Evolutionary conservation across 2,797 vertebrate genomes (phyloP), one percentile per base, ranked within the genome.

Genomic region (Pogonophryne albipinna): DNA sequence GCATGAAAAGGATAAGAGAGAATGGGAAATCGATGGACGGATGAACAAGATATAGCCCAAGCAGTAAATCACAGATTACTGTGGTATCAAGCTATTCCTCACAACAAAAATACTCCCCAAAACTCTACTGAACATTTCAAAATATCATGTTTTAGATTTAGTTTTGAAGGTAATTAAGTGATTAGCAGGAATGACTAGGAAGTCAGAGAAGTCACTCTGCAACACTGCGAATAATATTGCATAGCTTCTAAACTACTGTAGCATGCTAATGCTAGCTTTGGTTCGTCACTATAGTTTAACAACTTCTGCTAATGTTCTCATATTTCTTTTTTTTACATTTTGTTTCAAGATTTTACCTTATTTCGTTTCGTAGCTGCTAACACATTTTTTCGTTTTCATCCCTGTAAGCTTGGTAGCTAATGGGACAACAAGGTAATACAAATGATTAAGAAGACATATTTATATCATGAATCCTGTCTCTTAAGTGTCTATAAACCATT

Each of bases 11-110:
- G 68, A 82, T 69, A 47, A 76, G 44, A 4, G 38, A 69, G 59
- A 72, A 65, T 46, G 67, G 52, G 75, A 84, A 87, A 74, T 85
- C 71, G 4, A 89, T 80, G 56, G 49, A 42, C 31, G 61, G 67
- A 75, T 69, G 67, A 77, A 72, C 42, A 73, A 59, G 53, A 81
- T 69, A 53, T n/a, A 62, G 64, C 23, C 45, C 14, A 1, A 56
- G 66, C 59, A 74, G 74, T 66, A 83, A 80, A 78, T 76, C 75
- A 68, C 51, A 19, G 66, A 74, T 81, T 64, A 49, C 64, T 56
- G 56, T 6, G 59, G 34, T n/a, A 23, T 65, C 52, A 46, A 56
- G n/a, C 6, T 31, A 23, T 34, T 27, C 11, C 34, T 72, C 75
- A 44, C 7, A 31, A 60, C n/a, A 66, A 50, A 67, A 73, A 41